Conservation (phyloP, 2,797 vertebrate species). For the Pterois miles region DNA sequence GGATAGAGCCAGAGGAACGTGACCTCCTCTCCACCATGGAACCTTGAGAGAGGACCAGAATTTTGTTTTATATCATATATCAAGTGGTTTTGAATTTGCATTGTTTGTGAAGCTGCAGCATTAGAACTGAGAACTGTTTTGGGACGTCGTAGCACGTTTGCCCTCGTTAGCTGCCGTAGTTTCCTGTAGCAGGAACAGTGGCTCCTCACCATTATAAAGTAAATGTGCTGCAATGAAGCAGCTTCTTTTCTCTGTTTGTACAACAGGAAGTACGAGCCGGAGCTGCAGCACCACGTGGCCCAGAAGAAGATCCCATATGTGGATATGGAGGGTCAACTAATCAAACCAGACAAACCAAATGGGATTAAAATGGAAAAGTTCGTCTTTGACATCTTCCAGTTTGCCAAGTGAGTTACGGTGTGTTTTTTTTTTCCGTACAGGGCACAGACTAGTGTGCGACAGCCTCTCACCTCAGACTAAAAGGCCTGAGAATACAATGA, state of each 20-base stretch:
- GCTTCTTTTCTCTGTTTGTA: conserved; percentile 8
- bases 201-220: background rate
- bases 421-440: background rate
- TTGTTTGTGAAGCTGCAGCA: no score
- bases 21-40: no score
- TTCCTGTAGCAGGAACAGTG: background rate
- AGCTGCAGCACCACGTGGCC: conserved; percentile 95
- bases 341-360: conserved; percentile 95
- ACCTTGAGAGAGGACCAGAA: no score
- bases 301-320: conserved; percentile 96
- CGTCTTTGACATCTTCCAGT: conserved; percentile 99
- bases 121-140: no score
- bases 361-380: conserved; percentile 99
- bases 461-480: conserved; percentile 13
- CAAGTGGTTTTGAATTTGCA: no score
- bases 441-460: conserved; percentile 18
- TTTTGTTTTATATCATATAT: no score
- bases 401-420: conserved; percentile 89
- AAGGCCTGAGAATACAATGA: conserved; percentile 8
- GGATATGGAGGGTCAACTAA: conserved; percentile 83
- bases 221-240: background rate
- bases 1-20: no score
- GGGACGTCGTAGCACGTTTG: no score
- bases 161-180: no score
- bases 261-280: conserved; percentile 89